A percentile compares a stretch with the other conserved stretches of the same genome.
phyloP scores from a whole-genome alignment of 2,888 invertebrate species.

The Mythimna vitellina region DNA sequence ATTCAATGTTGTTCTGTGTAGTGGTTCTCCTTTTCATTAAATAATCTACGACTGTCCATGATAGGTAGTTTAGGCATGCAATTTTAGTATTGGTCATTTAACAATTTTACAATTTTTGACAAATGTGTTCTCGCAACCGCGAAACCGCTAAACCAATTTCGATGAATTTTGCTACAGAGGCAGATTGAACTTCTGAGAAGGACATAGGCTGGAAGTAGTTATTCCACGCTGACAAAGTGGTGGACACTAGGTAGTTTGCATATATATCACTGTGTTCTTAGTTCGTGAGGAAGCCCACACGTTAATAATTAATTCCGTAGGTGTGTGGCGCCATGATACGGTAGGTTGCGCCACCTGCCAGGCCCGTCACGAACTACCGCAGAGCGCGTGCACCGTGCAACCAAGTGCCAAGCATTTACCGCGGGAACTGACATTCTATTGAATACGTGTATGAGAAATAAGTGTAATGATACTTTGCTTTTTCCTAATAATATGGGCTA shows the following conservation, averaged over 20 bases:
- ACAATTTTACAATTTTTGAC: too few species aligned
- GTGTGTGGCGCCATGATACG: constrained; percentile 63
- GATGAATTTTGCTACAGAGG: not conserved
- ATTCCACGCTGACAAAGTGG: not conserved
- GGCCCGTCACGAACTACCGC: constrained; percentile 59
- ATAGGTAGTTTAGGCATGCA: too few species aligned
- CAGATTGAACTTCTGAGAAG: not conserved
- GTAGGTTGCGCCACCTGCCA: constrained; percentile 65
- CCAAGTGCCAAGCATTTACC: constrained; percentile 57
- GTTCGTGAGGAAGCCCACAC: constrained; percentile 61
- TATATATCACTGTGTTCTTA: constrained; percentile 34
- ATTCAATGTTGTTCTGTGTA: too few species aligned
- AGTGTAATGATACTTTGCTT: constrained; percentile 45
- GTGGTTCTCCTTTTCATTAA: too few species aligned
- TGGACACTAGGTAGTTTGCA: constrained; percentile 1
- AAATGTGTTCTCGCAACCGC: not conserved
- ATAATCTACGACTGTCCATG: too few species aligned
- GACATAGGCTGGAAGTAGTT: not conserved
- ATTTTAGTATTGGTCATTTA: too few species aligned
- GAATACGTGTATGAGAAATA: constrained; percentile 56
- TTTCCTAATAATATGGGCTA: constrained; percentile 46
- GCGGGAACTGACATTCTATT: constrained; percentile 61
- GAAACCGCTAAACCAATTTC: not conserved
- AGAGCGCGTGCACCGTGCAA: constrained; percentile 51
- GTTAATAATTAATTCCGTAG: constrained; percentile 63